phyloP scores from a whole-genome alignment of 2,888 invertebrate genomes.

The Hymenopus coronatus region DNA sequence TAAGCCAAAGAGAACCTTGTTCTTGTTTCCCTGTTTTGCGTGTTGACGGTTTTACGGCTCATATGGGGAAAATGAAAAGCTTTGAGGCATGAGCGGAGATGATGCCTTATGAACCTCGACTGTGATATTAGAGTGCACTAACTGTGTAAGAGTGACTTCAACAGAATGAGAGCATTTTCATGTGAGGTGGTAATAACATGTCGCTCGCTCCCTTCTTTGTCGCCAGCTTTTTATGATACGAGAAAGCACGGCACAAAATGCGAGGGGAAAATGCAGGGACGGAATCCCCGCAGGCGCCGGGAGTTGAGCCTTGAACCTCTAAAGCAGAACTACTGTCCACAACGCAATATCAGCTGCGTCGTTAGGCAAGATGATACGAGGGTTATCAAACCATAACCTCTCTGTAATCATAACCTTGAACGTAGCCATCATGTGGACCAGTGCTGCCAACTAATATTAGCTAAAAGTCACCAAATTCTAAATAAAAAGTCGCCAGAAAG shows the following conservation, averaged over 20 bases:
- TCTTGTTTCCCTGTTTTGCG: too few species aligned
- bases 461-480: too few species aligned
- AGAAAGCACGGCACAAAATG: neutral
- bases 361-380: neutral
- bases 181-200: neutral
- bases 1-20: too few species aligned
- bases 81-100: neutral
- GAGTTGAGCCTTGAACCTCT: neutral
- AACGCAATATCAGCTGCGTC: neutral
- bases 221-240: neutral
- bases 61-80: neutral
- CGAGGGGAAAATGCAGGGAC: neutral
- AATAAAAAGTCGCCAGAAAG: too few species aligned
- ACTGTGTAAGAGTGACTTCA: neutral
- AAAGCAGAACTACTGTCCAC: neutral
- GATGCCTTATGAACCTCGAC: neutral
- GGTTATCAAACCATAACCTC: neutral
- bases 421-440: too few species aligned
- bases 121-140: neutral
- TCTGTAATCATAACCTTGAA: neutral
- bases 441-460: too few species aligned
- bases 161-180: neutral
- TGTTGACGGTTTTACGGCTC: too few species aligned
- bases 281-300: neutral
- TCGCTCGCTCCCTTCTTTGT: too few species aligned